A percentile compares a stretch with the other conserved stretches of the same genome.
Evolutionary conservation across 2,888 invertebrate genomes (phyloP).

Genomic region (Boloria euphrosyne): DNA sequence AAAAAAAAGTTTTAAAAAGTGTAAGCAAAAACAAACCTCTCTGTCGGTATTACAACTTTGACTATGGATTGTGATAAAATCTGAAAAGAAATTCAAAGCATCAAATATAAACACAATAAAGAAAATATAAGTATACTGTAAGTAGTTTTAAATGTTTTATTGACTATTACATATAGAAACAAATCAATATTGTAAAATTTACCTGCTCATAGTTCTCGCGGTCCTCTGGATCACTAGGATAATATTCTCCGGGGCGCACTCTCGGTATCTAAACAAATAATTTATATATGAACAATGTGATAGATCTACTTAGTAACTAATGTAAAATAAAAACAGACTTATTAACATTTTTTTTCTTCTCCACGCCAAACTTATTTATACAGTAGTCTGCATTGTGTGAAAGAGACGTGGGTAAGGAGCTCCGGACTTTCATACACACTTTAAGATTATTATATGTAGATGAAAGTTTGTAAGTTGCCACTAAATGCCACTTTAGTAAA

Average conservation of each 20-base stretch:
- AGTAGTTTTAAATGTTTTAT: not conserved
- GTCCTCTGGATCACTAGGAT: constrained; percentile 83
- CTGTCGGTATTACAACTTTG: constrained; percentile 98
- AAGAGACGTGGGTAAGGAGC: no score
- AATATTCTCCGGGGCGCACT: constrained; percentile 68
- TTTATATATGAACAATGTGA: no score
- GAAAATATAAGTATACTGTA: not conserved
- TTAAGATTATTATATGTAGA: no score
- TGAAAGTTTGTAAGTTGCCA: no score
- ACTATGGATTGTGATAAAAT: constrained; percentile 95
- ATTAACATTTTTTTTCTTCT: not conserved
- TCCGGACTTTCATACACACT: no score
- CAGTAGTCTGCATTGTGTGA: no score
- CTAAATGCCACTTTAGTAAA: no score
- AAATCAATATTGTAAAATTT: not conserved
- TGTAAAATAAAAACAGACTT: not conserved
- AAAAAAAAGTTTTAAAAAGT: not conserved
- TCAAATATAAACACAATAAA: not conserved
- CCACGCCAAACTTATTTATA: not conserved
- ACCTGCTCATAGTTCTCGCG: constrained; percentile 86
- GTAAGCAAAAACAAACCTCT: constrained; percentile 85
- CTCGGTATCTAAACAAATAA: constrained; percentile 64
- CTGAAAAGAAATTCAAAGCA: constrained; percentile 69
- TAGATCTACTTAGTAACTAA: not conserved
- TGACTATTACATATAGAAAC: not conserved